A percentile compares a stretch with the other conserved stretches of the same genome.
Evolutionary conservation across 2,888 invertebrate genomes (phyloP).

Genomic region (Lycophotia porphyrea): DNA sequence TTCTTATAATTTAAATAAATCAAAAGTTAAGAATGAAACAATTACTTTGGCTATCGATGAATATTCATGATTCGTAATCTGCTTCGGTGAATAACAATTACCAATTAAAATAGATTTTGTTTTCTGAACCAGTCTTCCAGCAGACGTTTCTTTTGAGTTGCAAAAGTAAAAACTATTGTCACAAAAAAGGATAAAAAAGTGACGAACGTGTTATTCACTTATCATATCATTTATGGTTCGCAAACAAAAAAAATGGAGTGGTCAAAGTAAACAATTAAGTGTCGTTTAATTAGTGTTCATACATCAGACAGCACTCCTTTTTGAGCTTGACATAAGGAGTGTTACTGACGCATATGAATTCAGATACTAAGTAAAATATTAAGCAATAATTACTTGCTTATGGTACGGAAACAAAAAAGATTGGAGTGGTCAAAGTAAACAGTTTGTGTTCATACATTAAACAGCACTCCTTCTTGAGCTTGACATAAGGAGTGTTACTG

Average conservation of each 20-base stretch:
- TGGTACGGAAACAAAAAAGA: too few species aligned
- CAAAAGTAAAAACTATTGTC: neutral
- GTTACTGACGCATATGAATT: conserved; percentile 4
- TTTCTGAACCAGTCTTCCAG: neutral
- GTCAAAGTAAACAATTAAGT: conserved; percentile 27
- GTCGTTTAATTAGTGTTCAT: neutral
- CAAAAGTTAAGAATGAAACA: neutral
- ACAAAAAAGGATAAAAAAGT: neutral
- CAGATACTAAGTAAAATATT: neutral
- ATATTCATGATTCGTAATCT: neutral
- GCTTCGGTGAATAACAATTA: neutral
- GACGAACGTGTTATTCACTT: neutral
- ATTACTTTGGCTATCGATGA: neutral
- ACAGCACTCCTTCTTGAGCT: too few species aligned
- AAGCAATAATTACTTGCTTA: neutral
- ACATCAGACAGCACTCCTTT: neutral
- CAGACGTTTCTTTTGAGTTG: neutral
- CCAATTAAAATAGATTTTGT: neutral
- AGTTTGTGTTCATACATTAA: too few species aligned
- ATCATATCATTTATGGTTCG: neutral
- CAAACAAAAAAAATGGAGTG: conserved; percentile 34
- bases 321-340: conserved; percentile 3
- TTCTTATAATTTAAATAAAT: neutral
- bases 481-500: too few species aligned
- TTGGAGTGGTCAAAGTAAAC: too few species aligned